phyloP scores from a whole-genome alignment of 92 coral and sea anemone genomes.

The Epizoanthus illoricatus region DNA sequence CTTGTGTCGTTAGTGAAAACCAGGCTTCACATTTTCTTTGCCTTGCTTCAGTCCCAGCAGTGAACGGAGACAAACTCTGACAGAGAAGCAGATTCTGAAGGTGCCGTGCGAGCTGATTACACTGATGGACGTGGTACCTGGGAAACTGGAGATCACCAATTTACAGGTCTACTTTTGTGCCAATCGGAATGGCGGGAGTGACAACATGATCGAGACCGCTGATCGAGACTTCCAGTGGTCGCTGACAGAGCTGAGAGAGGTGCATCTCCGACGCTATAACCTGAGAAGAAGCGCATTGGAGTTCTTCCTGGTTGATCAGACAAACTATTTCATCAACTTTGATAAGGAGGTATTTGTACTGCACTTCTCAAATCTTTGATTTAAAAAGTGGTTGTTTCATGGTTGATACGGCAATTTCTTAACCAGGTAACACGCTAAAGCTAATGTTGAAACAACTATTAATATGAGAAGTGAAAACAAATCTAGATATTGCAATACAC shows the following conservation, averaged over 20 bases:
- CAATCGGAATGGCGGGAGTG: slow-evolving; percentile 39
- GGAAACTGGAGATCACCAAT: slow-evolving; percentile 75
- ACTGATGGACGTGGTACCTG: slow-evolving; percentile 87
- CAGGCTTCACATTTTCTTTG: not conserved
- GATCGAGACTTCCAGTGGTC: slow-evolving; percentile 90
- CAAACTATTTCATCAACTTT: slow-evolving; percentile 92
- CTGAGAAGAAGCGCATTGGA: slow-evolving; percentile 93
- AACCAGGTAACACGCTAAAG: too few relatives aligned
- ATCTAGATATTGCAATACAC: too few relatives aligned
- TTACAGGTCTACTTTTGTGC: slow-evolving; percentile 85
- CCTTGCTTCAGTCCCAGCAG: slow-evolving; percentile 43
- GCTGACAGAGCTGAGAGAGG: slow-evolving; percentile 83
- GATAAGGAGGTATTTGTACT: slow-evolving; percentile 73
- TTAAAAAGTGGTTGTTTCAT: too few relatives aligned
- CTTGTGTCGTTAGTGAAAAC: not conserved
- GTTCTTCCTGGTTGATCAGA: slow-evolving; percentile 92
- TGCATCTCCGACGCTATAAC: slow-evolving; percentile 89
- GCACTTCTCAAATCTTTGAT: not conserved
- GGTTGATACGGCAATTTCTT: too few relatives aligned
- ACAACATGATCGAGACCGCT: slow-evolving; percentile 54
- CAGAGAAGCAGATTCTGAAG: slow-evolving; percentile 65
- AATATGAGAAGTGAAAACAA: too few relatives aligned
- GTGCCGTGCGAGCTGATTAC: slow-evolving; percentile 85
- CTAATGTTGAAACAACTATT: too few relatives aligned
- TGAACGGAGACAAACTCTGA: slow-evolving; percentile 34